A percentile compares a stretch with the other conserved stretches of the same genome.
These are phyloP conservation scores for Chloromyia formosa DNA, from an alignment of 2,888 invertebrate genomes.

Conservation along the genomic window DNA sequence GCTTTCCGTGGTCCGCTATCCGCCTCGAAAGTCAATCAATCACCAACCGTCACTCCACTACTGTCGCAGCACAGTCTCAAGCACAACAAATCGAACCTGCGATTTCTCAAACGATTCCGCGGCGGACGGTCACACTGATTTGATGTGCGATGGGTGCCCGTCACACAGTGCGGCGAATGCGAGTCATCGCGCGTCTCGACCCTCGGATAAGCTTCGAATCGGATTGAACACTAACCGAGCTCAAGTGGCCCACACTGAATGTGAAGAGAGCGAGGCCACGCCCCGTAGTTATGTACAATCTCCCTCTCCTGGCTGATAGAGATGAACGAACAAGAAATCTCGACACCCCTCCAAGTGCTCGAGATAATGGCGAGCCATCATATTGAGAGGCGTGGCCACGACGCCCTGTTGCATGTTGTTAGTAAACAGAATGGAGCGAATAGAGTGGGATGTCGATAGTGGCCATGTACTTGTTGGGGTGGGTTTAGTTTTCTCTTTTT, in stretches of 20 bases:
- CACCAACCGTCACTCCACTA: conserved; percentile 36
- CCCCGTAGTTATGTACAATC: conserved; percentile 14
- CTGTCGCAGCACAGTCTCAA: conserved; percentile 31
- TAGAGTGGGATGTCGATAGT: background rate
- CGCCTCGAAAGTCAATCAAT: conserved; percentile 42
- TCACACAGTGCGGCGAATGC: background rate
- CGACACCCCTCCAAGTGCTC: conserved; percentile 8
- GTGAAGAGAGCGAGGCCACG: background rate
- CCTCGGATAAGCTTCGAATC: conserved; percentile 13
- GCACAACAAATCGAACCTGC: conserved; percentile 8
- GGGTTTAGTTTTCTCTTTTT: background rate
- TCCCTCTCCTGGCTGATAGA: background rate
- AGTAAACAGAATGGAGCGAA: background rate
- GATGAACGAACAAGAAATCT: conserved; percentile 17
- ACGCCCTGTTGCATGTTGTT: conserved; percentile 33
- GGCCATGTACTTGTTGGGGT: background rate
- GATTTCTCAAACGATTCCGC: conserved; percentile 38
- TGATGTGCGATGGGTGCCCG: conserved; percentile 17
- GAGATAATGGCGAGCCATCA: conserved; percentile 24
- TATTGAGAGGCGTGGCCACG: conserved; percentile 33
- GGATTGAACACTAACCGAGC: conserved; percentile 16
- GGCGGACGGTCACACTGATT: conserved; percentile 42
- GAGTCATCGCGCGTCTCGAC: background rate
- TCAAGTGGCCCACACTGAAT: conserved; percentile 1
- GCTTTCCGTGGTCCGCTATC: conserved; percentile 13